phyloP scores from a whole-genome alignment of 2,888 invertebrate genomes.

The Diarsia rubi region DNA sequence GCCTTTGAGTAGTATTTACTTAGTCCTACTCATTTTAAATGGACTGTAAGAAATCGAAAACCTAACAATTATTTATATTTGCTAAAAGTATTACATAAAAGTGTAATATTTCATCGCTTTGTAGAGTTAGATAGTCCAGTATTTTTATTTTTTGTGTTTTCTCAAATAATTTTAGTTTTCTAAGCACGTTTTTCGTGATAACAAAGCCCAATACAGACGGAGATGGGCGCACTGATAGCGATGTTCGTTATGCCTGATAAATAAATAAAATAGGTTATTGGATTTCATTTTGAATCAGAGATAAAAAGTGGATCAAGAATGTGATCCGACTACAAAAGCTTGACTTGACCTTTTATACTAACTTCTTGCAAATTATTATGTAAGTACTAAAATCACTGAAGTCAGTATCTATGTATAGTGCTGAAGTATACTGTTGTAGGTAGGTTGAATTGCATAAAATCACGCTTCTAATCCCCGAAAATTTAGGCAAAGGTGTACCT shows the following conservation, averaged over 20 bases:
- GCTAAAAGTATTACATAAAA: slow-evolving; percentile 22
- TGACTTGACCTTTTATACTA: neutral
- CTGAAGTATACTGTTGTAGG: too few species aligned
- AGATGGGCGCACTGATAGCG: slow-evolving; percentile 58
- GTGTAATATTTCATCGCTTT: slow-evolving; percentile 44
- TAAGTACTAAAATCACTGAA: neutral
- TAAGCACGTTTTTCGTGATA: slow-evolving; percentile 72
- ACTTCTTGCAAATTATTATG: neutral
- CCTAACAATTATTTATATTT: slow-evolving; percentile 4
- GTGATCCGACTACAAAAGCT: neutral
- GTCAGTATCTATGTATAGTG: neutral
- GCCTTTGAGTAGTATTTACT: neutral
- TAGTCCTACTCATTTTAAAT: neutral
- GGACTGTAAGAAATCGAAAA: neutral
- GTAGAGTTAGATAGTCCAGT: slow-evolving; percentile 42
- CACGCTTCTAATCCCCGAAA: neutral
- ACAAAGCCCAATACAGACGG: slow-evolving; percentile 43
- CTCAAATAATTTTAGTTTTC: slow-evolving; percentile 70
- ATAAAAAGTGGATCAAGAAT: slow-evolving; percentile 8
- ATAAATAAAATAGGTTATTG: slow-evolving; percentile 26
- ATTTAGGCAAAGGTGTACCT: neutral
- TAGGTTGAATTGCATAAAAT: neutral
- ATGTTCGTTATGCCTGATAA: slow-evolving; percentile 22
- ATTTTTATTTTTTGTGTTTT: slow-evolving; percentile 63
- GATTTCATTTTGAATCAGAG: slow-evolving; percentile 19